These are phyloP conservation scores for Lumbricus terrestris DNA, from an alignment of 2,888 invertebrate genomes.

Conservation along the genomic window DNA sequence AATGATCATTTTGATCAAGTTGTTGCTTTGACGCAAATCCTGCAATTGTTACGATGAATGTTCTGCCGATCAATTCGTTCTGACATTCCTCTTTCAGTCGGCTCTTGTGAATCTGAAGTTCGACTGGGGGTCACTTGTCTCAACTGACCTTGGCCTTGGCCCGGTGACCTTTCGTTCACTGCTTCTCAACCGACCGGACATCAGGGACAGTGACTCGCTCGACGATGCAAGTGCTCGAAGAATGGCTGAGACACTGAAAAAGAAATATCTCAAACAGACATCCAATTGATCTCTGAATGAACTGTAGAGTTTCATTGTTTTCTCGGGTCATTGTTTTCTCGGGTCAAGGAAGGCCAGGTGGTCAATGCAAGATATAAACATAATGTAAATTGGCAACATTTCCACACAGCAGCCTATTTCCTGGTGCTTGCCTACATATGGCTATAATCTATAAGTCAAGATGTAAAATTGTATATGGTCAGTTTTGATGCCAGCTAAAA, in stretches of 20 bases:
- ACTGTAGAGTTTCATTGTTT: not conserved
- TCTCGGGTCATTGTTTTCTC: not conserved
- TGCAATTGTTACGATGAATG: not conserved
- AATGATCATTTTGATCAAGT: not conserved
- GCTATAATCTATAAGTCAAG: not conserved
- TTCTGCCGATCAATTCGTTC: not conserved
- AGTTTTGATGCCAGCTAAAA: not conserved
- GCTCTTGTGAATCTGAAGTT: not conserved
- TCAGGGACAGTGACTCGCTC: not conserved
- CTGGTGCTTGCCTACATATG: not conserved
- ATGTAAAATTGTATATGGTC: not conserved
- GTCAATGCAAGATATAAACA: not conserved
- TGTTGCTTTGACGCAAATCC: not conserved
- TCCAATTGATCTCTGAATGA: not conserved
- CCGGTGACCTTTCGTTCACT: not conserved
- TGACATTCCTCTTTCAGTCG: no score
- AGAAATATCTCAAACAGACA: slow-evolving; percentile 7
- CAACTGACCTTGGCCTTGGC: not conserved
- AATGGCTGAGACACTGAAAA: not conserved
- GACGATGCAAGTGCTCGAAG: not conserved
- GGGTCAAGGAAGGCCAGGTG: not conserved
- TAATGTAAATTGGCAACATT: not conserved
- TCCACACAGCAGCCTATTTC: not conserved
- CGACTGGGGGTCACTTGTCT: not conserved
- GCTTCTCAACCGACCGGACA: not conserved